Percentiles rank a stretch among this genome's conserved stretches.
Evolutionary conservation across 2,113 vertebrate species (phyloP).

Genomic region (Aythya baeri): DNA sequence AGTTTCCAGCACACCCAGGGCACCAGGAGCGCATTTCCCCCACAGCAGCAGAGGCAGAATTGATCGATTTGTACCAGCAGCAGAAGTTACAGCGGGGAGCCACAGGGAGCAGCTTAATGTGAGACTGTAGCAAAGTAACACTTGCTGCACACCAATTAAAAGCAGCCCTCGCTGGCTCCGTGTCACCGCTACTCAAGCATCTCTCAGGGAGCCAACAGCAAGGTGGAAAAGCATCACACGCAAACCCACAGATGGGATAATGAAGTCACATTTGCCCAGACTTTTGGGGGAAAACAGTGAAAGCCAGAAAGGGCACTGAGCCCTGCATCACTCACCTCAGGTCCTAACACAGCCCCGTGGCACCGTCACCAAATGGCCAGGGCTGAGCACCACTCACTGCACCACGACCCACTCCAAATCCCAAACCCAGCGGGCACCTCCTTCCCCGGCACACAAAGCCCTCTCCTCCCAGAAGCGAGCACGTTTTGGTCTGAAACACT

Average conservation of each 20-base stretch:
- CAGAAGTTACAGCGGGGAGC: neutral
- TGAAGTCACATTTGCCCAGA: neutral
- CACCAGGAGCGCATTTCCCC: neutral
- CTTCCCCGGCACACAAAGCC: neutral
- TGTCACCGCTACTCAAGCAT: neutral
- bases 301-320: neutral
- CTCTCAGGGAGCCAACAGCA: neutral
- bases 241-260: neutral
- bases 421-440: fast-evolving
- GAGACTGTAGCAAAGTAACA: slow-evolving; percentile 34
- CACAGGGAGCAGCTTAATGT: slow-evolving; percentile 38
- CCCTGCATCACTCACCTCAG: neutral
- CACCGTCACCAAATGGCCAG: neutral
- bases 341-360: fast-evolving
- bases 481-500: neutral
- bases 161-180: neutral
- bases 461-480: neutral
- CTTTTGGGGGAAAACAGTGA: neutral
- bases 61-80: slow-evolving; percentile 10
- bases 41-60: slow-evolving; percentile 5
- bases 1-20: neutral
- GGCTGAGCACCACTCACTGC: neutral
- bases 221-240: neutral
- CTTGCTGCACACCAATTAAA: slow-evolving; percentile 49
- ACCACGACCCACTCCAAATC: fast-evolving